A percentile compares a stretch with the other conserved stretches of the same genome.
Conservation (phyloP, 2,888 invertebrate genomes). For the Sympetrum striolatum region DNA sequence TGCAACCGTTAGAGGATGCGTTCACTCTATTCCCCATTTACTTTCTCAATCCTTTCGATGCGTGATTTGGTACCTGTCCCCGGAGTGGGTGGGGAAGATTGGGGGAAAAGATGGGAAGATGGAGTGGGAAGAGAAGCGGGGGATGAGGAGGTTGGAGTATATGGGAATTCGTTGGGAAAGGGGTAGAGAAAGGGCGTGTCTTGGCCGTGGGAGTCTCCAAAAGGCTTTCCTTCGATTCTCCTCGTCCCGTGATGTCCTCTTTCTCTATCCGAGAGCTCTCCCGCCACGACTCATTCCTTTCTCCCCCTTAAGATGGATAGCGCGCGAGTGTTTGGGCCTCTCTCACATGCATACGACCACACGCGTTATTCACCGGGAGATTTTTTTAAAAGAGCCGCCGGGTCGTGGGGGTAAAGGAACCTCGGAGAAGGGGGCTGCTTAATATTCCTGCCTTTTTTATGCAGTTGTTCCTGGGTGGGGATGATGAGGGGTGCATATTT, state of each 20-base stretch:
- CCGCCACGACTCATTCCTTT: neutral
- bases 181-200: neutral
- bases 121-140: neutral
- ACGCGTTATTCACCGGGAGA: slow-evolving; percentile 2
- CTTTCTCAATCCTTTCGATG: slow-evolving; percentile 29
- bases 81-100: neutral
- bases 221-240: neutral
- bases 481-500: slow-evolving; percentile 3
- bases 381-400: neutral
- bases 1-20: slow-evolving; percentile 5
- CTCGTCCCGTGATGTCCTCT: neutral
- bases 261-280: neutral
- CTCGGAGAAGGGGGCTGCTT: neutral
- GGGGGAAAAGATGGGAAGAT: neutral
- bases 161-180: neutral
- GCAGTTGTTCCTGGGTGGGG: slow-evolving; percentile 8
- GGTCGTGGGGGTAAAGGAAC: neutral
- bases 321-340: slow-evolving; percentile 24
- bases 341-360: slow-evolving; percentile 23
- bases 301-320: slow-evolving; percentile 37
- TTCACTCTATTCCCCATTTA: neutral
- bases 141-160: neutral
- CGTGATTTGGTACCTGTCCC: neutral
- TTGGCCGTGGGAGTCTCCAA: slow-evolving; percentile 22
- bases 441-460: slow-evolving; percentile 39